Evolutionary conservation across 35 echinoderm and acorn worm species (phyloP).

Genomic region (Acanthaster planci): DNA sequence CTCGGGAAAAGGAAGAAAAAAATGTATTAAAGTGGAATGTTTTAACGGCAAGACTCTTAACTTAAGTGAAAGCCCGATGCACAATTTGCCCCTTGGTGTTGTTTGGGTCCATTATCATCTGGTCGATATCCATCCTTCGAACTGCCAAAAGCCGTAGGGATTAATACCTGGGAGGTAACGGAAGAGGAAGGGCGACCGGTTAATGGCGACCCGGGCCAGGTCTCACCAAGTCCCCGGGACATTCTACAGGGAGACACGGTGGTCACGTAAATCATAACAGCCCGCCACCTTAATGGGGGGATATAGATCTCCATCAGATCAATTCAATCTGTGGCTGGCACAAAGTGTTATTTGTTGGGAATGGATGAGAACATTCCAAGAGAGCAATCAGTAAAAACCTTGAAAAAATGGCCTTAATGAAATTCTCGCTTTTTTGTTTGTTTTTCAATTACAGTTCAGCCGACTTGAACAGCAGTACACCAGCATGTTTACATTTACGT

Average conservation of each 20-base stretch:
- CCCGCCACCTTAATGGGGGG: not conserved
- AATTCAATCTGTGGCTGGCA: not conserved
- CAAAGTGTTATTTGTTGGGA: conserved; percentile 10
- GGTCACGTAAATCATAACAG: conserved; percentile 18
- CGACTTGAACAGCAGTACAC: no score
- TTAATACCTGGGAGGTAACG: not conserved
- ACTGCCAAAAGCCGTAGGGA: not conserved
- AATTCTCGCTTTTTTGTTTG: no score
- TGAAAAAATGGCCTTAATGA: no score
- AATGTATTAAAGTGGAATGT: no score
- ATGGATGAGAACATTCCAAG: no score
- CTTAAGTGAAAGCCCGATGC: no score
- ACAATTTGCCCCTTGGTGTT: not conserved
- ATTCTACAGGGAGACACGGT: not conserved
- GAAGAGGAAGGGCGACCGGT: not conserved
- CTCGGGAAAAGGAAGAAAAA: no score
- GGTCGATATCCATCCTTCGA: not conserved
- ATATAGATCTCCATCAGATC: not conserved
- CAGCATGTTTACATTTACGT: no score
- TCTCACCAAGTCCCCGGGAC: not conserved
- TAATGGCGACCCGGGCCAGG: not conserved
- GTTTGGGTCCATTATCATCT: conserved; percentile 15
- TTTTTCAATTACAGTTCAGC: no score
- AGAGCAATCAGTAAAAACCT: no score
- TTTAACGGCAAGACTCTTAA: no score